Evolutionary conservation across 35 echinoderm and acorn worm species (phyloP).

Genomic region (Hemicentrotus pulcherrimus): DNA sequence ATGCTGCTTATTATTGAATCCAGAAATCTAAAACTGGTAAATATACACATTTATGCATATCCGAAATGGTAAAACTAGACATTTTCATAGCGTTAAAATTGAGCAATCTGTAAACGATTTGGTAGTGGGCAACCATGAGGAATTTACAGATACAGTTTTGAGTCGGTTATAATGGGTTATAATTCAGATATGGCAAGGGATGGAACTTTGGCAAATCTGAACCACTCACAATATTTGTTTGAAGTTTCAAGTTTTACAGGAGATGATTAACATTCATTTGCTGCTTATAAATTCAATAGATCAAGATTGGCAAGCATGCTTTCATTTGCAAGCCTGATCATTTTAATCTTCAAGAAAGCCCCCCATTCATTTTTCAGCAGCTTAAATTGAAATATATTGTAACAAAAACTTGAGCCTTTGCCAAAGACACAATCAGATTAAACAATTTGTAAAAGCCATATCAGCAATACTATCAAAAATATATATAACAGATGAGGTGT

Average conservation of each 20-base stretch:
- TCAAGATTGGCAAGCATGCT: background rate
- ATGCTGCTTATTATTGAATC: background rate
- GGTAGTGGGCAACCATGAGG: too few relatives aligned
- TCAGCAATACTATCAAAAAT: constrained; percentile 13
- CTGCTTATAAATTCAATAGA: background rate
- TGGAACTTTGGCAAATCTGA: too few relatives aligned
- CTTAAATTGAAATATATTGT: background rate
- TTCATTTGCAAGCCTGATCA: background rate
- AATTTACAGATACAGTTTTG: too few relatives aligned
- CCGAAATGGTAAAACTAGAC: too few relatives aligned
- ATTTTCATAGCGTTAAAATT: too few relatives aligned
- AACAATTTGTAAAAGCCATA: background rate
- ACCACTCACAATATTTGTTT: background rate
- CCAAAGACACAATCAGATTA: background rate
- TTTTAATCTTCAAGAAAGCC: background rate
- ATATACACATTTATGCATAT: too few relatives aligned
- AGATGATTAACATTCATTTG: background rate
- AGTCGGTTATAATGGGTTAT: too few relatives aligned
- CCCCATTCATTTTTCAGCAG: background rate
- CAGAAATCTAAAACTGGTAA: too few relatives aligned
- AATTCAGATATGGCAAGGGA: too few relatives aligned
- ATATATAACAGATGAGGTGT: background rate
- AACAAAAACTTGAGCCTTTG: background rate
- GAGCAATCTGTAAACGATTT: too few relatives aligned
- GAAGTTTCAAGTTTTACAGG: background rate